These are phyloP conservation scores for Platanista minor DNA, from an alignment of 2,113 vertebrate species.

Conservation along the genomic window DNA sequence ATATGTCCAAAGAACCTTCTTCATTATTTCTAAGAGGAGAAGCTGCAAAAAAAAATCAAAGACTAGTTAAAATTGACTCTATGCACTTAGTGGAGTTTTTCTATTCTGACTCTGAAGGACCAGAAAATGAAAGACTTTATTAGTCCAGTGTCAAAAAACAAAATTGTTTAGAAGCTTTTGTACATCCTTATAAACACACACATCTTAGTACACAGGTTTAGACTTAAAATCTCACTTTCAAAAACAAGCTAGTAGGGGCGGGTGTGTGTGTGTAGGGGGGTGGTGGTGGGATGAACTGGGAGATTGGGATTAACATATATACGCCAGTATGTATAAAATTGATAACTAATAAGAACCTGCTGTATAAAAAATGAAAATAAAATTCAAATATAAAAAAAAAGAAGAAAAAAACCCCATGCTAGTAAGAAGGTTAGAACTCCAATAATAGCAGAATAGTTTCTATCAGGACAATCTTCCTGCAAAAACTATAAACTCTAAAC, in stretches of 20 bases:
- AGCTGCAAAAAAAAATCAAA: slow-evolving; percentile 68
- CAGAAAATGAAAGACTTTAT: not conserved
- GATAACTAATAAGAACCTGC: too few relatives aligned
- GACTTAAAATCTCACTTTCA: slow-evolving; percentile 12
- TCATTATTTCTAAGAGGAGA: slow-evolving; percentile 83
- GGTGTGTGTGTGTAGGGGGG: too few relatives aligned
- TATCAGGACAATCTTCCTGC: not conserved
- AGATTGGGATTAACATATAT: too few relatives aligned
- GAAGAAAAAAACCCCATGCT: not conserved
- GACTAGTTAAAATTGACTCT: not conserved
- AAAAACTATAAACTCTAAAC: not conserved
- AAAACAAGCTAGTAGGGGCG: not conserved
- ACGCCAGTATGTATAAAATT: too few relatives aligned
- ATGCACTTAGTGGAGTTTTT: not conserved
- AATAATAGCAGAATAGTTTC: not conserved
- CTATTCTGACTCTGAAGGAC: not conserved
- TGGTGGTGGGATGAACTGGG: too few relatives aligned
- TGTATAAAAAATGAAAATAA: too few relatives aligned
- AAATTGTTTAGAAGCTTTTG: not conserved
- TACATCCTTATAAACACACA: not conserved
- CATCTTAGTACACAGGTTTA: not conserved
- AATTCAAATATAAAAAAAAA: too few relatives aligned
- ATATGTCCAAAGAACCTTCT: slow-evolving; percentile 95
- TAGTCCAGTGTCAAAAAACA: not conserved
- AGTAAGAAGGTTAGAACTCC: not conserved